Evolutionary conservation across 1,140 invertebrate genomes (phyloP), one percentile per base, ranked within the genome.

Genomic region (Aethina tumida): DNA sequence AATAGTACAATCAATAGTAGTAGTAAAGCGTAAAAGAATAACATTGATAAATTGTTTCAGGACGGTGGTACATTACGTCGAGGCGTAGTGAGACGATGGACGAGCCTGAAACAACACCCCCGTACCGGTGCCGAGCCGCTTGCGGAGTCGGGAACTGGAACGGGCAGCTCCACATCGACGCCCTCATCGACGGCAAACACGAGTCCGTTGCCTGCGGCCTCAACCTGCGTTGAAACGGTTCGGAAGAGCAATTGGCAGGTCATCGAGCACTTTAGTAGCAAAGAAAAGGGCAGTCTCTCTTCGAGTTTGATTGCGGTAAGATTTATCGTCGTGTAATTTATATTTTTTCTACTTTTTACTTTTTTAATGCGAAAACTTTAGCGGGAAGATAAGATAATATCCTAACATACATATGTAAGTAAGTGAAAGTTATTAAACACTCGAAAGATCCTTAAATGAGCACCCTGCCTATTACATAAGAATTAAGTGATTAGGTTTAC

Each of bases 231-330:
- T 68, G n/a, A 70, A 71, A 14, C 70, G 66, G 2, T 70, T 69
- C 22, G 75, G 60, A 86, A 85, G 58, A 85, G 82, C 47, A 87
- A 88, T 61, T 88, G 83, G 84, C 81, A 88, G 60, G 84, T 88
- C 37, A 88, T 88, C 51, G 83, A 88, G 61, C 84, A 88, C 61
- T 86, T 66, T 45, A 66, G 67, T 18, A 69, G 69, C 25, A 63
- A 62, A 41, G 52, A 55, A 27, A 65, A 65, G 42, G 58, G 60
- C 19, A 65, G 64, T 37, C 56, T 70, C 36, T 67, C 67, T 19
- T 67, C 67, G 41, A 68, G 64, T 55, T 56, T 70, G 35, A 67
- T 69, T 50, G 68, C 69, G 53, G 69, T 71, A 55, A 69, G 67
- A n/a, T n/a, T n/a, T n/a, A n/a, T n/a, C n/a, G n/a, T n/a, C n/a